These are phyloP conservation scores for Eupithecia inturbata DNA, from an alignment of 2,888 invertebrate genomes.

Conservation along the genomic window DNA sequence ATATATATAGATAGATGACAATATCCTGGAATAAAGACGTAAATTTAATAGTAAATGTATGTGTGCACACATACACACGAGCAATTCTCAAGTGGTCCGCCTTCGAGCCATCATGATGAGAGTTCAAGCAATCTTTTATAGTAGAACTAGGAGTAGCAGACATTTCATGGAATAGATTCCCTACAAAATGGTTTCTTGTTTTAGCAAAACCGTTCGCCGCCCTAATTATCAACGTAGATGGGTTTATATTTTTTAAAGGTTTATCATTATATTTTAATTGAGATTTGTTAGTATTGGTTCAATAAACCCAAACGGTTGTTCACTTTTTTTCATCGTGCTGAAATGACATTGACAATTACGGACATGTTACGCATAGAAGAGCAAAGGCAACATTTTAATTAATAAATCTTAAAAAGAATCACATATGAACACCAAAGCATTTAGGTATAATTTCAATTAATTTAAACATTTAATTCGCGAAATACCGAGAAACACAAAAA, in stretches of 20 bases:
- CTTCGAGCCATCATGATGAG: conserved; percentile 73
- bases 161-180: background rate
- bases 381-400: background rate
- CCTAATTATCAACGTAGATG: background rate
- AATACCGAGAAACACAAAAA: background rate
- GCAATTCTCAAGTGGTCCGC: conserved; percentile 75
- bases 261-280: too few relatives aligned
- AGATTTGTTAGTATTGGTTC: too few relatives aligned
- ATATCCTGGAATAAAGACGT: background rate
- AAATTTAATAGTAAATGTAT: conserved; percentile 44
- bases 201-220: background rate
- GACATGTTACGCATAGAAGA: background rate
- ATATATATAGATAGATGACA: too few relatives aligned
- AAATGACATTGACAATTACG: background rate
- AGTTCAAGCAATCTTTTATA: conserved; percentile 71
- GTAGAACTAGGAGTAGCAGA: conserved; percentile 5
- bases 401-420: background rate
- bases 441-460: too few relatives aligned
- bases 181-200: background rate
- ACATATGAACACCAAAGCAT: too few relatives aligned
- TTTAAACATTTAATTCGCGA: background rate
- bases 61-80: conserved; percentile 52
- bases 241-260: too few relatives aligned
- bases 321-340: too few relatives aligned
- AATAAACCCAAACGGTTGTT: too few relatives aligned